phyloP scores from a whole-genome alignment of 2,888 invertebrate species.

The Melanotus villosus region DNA sequence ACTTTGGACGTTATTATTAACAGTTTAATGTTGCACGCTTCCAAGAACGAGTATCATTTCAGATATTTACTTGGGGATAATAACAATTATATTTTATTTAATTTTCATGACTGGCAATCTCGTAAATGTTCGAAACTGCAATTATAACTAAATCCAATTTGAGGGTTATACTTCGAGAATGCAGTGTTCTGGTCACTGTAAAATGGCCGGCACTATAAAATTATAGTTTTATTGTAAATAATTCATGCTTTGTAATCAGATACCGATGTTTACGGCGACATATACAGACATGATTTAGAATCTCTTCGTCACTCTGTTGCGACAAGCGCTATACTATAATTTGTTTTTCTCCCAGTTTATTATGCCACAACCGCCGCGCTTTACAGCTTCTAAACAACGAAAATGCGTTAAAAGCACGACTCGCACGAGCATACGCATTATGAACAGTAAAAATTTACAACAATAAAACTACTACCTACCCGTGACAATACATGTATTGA shows the following conservation, averaged over 20 bases:
- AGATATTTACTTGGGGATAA: constrained; percentile 1
- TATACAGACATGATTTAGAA: constrained; percentile 42
- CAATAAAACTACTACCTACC: constrained; percentile 28
- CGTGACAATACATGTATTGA: constrained; percentile 5
- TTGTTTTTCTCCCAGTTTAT: constrained; percentile 40
- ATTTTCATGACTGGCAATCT: constrained; percentile 30
- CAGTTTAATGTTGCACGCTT: constrained; percentile 44
- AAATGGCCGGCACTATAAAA: constrained; percentile 39
- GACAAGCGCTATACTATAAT: constrained; percentile 45
- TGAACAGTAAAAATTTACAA: neutral
- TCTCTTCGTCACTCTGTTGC: constrained; percentile 43
- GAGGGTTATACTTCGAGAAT: constrained; percentile 9
- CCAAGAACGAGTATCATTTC: constrained; percentile 7
- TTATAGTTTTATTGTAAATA: constrained; percentile 46
- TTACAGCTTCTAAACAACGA: constrained; percentile 34
- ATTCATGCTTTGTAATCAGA: constrained; percentile 49
- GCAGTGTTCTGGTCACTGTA: constrained; percentile 18
- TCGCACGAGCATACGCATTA: neutral
- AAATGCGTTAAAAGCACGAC: constrained; percentile 35
- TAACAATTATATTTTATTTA: constrained; percentile 24
- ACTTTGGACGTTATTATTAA: constrained; percentile 57
- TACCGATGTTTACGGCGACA: constrained; percentile 46
- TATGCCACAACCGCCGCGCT: constrained; percentile 44
- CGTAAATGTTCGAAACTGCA: constrained; percentile 25
- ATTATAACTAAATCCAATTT: constrained; percentile 23